These are phyloP conservation scores for Heptranchias perlo DNA, from an alignment of 2,113 vertebrate species.

Conservation along the genomic window DNA sequence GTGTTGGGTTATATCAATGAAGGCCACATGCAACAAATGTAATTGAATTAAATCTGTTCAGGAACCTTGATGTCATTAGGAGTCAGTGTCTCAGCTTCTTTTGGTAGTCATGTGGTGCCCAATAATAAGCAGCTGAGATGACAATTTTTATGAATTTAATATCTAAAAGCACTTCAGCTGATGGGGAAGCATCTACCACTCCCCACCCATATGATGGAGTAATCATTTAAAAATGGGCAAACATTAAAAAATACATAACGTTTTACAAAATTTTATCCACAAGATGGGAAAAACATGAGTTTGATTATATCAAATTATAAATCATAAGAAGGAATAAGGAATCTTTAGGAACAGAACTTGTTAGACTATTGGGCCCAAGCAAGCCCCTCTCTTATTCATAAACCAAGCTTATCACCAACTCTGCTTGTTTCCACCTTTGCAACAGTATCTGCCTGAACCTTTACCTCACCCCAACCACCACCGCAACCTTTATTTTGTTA, in stretches of 20 bases:
- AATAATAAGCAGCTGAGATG: not conserved
- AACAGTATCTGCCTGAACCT: not conserved
- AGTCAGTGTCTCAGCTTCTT: not conserved
- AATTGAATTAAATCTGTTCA: not conserved
- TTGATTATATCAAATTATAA: not conserved
- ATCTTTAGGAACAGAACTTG: not conserved
- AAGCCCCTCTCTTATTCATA: not conserved
- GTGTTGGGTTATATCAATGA: not conserved
- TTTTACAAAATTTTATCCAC: not conserved
- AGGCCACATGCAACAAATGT: slow-evolving; percentile 5
- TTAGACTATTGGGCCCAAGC: not conserved
- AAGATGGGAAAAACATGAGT: not conserved
- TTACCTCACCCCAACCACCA: not conserved
- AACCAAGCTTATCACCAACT: not conserved
- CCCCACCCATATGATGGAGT: not conserved
- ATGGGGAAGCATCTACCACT: not conserved
- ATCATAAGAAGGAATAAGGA: not conserved
- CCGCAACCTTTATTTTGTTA: not conserved
- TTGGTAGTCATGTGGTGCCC: not conserved
- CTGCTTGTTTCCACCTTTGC: not conserved
- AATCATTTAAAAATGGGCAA: not conserved
- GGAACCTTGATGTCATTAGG: not conserved
- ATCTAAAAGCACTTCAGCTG: not conserved
- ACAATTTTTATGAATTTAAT: not conserved
- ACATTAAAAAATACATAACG: not conserved